Evolutionary conservation across 92 coral and sea anemone species (phyloP), one percentile per base, ranked within the genome.

Genomic region (Hydrozoanthus gracilis): DNA sequence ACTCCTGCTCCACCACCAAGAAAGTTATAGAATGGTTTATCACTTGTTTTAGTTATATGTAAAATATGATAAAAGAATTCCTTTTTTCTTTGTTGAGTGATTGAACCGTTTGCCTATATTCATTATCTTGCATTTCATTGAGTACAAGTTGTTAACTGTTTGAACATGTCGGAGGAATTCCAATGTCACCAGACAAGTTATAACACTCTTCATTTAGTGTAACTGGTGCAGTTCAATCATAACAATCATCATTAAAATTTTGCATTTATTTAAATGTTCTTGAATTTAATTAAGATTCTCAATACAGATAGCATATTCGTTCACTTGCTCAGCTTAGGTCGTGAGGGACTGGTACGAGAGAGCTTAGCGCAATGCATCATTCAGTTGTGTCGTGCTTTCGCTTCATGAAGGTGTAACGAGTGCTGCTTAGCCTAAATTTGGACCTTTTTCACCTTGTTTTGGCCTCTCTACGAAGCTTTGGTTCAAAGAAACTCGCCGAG

Each of bases 151-250:
- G 46, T 64, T 65, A 0, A 27, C 39, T 27, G 39, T 27, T 27
- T 27, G 39, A 27, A 27, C 2, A 27, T 27, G 39, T 27, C 67
- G 89, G 77, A 20, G 89, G 86, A 44, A 64, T 77, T 51, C 87
- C 87, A 79, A 82, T 71, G 58, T 79, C 72, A 54, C 61, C 70
- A 12, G 73, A 88, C 72, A 79, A 71, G 58, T 79, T 73, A 71
- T 88, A 88, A 39, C 51, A 20, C 70, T 86, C 84, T 13, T 4
- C 69, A 73, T 73, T 66, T 71, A 10, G 87, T 51, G 89, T 78
- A 62, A 64, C 84, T 45, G 89, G 89, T 69, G 92, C 89, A 46
- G 84, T 47, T 10, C 18, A 35, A 27, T 84, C 86, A 82, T 58
- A 88, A 13, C 48, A 46, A 27, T 27, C 39, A 27, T 27, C 16